Percentiles rank a stretch among this genome's conserved stretches.
phyloP scores from a whole-genome alignment of 2,797 vertebrate genomes.

The Coregonus suidteri region DNA sequence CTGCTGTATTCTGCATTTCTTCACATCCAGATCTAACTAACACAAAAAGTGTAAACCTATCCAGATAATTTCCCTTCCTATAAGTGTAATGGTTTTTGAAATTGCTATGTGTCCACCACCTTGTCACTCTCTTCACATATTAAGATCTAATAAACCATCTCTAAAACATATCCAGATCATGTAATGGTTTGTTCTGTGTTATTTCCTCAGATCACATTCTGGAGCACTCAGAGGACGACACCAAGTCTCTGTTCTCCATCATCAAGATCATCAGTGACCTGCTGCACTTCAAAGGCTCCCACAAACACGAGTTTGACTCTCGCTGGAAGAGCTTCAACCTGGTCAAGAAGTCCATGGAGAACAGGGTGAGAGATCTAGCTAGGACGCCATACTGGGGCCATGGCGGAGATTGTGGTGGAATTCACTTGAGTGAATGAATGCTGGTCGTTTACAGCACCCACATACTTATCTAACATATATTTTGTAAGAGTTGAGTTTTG shows the following conservation, averaged over 20 bases:
- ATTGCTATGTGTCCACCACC: too few species aligned
- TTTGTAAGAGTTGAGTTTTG: neutral
- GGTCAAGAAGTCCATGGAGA: slow-evolving; percentile 99
- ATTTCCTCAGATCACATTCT: slow-evolving; percentile 84
- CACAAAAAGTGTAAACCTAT: too few species aligned
- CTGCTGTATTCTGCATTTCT: too few species aligned
- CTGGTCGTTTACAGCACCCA: neutral
- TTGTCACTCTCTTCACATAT: too few species aligned
- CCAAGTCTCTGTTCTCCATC: slow-evolving; percentile 95
- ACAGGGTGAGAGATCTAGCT: slow-evolving; percentile 81
- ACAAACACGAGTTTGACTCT: slow-evolving; percentile 96
- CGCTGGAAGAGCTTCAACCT: slow-evolving; percentile 98
- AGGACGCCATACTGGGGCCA: neutral
- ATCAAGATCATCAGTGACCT: slow-evolving; percentile 98
- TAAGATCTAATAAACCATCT: too few species aligned
- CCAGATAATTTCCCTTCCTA: neutral
- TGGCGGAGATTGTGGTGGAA: neutral
- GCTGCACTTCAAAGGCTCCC: slow-evolving; percentile 93
- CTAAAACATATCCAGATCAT: too few species aligned
- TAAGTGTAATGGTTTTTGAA: neutral
- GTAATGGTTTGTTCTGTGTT: neutral
- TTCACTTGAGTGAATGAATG: neutral
- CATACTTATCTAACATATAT: neutral
- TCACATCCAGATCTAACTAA: too few species aligned
- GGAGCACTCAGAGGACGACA: slow-evolving; percentile 95